These are phyloP conservation scores for Rhinichthys klamathensis DNA, from an alignment of 2,113 vertebrate species.

Conservation along the genomic window DNA sequence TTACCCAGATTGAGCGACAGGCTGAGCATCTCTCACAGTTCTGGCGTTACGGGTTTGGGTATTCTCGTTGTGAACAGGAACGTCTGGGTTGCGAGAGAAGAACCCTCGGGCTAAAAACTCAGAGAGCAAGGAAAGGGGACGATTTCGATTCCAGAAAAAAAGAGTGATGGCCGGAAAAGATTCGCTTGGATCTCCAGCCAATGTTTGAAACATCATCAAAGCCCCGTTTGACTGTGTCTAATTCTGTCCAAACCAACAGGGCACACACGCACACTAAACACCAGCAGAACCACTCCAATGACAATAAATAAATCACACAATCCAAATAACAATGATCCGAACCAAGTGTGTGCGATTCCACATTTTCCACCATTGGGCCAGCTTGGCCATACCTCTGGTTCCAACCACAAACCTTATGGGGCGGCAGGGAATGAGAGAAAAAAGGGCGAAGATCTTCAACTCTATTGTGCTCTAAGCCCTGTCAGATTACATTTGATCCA, in stretches of 20 bases:
- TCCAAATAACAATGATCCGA: constrained; percentile 31
- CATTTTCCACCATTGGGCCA: constrained; percentile 18
- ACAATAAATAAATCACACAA: constrained; percentile 35
- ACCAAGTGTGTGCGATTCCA: not conserved
- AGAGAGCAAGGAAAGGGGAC: not conserved
- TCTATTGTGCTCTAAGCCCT: constrained; percentile 33
- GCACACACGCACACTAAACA: constrained; percentile 23
- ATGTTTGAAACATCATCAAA: constrained; percentile 49
- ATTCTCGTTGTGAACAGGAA: constrained; percentile 3
- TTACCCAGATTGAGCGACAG: not conserved
- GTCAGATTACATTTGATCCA: constrained; percentile 44
- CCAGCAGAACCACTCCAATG: constrained; percentile 14
- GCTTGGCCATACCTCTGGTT: constrained; percentile 18
- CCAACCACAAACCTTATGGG: constrained; percentile 30
- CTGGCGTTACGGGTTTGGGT: constrained; percentile 29
- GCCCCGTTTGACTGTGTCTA: constrained; percentile 37
- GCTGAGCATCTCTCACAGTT: not conserved
- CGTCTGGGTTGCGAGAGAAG: constrained; percentile 4
- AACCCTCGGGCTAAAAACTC: constrained; percentile 6
- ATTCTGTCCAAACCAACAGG: constrained; percentile 20
- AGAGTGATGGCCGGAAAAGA: not conserved
- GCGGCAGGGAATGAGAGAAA: not conserved
- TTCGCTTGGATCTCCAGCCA: constrained; percentile 25
- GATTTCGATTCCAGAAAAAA: not conserved
- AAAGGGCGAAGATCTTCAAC: constrained; percentile 10